Conservation (phyloP, 2,113 vertebrate species). For the Benitochromis conjunctus region DNA sequence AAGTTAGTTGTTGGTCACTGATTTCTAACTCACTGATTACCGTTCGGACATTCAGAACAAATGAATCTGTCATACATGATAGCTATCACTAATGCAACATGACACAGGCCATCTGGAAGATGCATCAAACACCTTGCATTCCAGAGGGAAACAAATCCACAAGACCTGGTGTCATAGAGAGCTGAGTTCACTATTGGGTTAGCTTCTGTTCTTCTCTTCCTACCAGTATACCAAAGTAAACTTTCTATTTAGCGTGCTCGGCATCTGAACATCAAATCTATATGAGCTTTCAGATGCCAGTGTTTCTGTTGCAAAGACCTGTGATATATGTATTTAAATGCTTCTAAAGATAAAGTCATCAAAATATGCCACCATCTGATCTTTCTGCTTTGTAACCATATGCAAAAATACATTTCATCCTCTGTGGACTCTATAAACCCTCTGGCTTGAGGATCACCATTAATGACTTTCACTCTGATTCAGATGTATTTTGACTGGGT, state of each 20-base stretch:
- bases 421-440: neutral
- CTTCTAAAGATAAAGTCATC: neutral
- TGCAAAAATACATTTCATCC: neutral
- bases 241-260: neutral
- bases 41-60: neutral
- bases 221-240: neutral
- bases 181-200: neutral
- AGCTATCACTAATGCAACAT: neutral
- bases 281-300: neutral
- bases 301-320: neutral
- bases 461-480: slow-evolving; percentile 14
- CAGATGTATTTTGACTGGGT: neutral
- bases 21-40: neutral
- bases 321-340: neutral
- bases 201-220: neutral
- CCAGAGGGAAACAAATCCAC: neutral
- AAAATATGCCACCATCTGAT: neutral
- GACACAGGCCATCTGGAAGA: slow-evolving; percentile 7
- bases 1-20: neutral
- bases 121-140: neutral
- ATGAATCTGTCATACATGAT: neutral
- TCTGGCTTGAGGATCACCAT: neutral
- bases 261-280: neutral
- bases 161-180: neutral
- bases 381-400: neutral